Evolutionary conservation across 2,888 invertebrate species (phyloP).

Genomic region (Dryobotodes eremita): DNA sequence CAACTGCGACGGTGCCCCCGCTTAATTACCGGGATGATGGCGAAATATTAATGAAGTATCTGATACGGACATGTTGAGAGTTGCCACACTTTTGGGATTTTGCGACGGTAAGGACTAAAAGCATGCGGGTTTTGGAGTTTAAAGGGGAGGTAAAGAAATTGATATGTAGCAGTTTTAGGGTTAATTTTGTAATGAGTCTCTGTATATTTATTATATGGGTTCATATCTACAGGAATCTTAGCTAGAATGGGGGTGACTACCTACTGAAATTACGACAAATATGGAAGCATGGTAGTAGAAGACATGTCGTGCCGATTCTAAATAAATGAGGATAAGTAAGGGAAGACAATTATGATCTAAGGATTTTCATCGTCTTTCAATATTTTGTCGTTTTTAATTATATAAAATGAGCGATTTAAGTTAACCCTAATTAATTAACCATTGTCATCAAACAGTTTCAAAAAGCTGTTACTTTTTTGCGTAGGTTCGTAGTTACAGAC

Average conservation of each 20-base stretch:
- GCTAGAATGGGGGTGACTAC: not conserved
- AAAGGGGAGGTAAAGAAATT: slow-evolving; percentile 57
- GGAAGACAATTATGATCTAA: not conserved
- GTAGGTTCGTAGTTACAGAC: no score
- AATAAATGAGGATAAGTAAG: not conserved
- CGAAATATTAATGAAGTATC: slow-evolving; percentile 88
- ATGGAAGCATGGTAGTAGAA: not conserved
- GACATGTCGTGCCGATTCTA: not conserved
- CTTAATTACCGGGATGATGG: slow-evolving; percentile 82
- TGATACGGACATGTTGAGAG: slow-evolving; percentile 81
- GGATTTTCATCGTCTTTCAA: no score
- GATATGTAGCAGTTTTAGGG: slow-evolving; percentile 66
- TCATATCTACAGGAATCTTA: not conserved
- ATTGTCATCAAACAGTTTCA: not conserved
- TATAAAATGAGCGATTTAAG: no score
- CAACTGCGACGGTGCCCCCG: slow-evolving; percentile 68
- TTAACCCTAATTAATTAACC: not conserved
- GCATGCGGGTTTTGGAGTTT: slow-evolving; percentile 75
- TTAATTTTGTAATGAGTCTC: slow-evolving; percentile 17
- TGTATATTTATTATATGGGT: not conserved
- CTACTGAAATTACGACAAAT: not conserved
- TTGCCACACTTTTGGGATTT: slow-evolving; percentile 74
- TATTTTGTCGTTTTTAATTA: not conserved
- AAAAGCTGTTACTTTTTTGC: not conserved
- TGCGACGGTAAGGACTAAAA: slow-evolving; percentile 65